Percentiles rank a stretch among this genome's conserved stretches.
These are phyloP conservation scores for Oscheius sp. DNA, from an alignment of 2,888 invertebrate species.

Conservation along the genomic window DNA sequence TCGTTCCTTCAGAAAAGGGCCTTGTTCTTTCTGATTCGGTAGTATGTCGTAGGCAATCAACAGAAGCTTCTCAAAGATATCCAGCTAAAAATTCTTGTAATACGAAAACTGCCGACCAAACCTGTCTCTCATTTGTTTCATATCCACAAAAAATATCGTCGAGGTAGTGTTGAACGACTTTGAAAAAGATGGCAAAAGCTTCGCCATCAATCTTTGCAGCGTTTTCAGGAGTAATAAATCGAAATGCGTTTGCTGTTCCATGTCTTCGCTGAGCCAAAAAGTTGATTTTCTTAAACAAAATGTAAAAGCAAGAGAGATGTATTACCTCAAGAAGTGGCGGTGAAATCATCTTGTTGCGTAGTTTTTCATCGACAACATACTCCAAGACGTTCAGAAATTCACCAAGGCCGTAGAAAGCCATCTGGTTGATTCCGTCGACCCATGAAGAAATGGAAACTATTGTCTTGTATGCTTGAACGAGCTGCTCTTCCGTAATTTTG, in stretches of 20 bases:
- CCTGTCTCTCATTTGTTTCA: background rate
- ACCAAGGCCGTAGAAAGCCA: constrained; percentile 1
- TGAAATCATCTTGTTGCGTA: background rate
- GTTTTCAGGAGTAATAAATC: background rate
- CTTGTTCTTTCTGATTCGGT: background rate
- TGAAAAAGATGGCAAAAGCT: background rate
- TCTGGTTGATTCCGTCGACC: constrained; percentile 2
- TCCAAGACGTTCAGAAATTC: background rate
- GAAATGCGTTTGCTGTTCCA: background rate
- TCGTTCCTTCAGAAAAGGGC: background rate
- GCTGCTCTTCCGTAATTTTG: no score
- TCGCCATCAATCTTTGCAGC: background rate
- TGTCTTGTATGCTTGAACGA: no score
- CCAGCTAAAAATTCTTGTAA: background rate
- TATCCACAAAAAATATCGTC: background rate
- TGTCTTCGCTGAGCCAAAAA: background rate
- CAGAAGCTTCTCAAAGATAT: background rate
- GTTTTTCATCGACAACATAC: background rate
- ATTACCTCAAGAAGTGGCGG: background rate
- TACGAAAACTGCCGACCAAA: background rate
- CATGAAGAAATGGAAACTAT: background rate
- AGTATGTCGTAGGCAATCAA: constrained; percentile 5
- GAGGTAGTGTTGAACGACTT: background rate
- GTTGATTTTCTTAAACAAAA: constrained; percentile 1
- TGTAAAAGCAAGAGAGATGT: background rate